Conservation (phyloP, 2,113 vertebrate species). For the Barnardius zonarius region DNA sequence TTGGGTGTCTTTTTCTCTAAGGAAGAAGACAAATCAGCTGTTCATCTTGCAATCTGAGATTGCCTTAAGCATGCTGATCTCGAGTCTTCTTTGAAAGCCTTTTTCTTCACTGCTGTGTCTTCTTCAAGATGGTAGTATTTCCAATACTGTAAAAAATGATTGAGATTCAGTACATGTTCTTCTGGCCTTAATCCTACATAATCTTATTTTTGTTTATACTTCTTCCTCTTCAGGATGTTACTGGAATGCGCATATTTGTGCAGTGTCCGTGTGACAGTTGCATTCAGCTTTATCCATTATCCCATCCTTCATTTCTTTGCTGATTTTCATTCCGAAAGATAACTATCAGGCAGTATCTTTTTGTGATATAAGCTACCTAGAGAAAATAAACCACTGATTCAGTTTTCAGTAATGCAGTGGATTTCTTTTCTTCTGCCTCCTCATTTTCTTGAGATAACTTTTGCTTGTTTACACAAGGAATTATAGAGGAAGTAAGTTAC, state of each 20-base stretch:
- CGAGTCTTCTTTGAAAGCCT: not conserved
- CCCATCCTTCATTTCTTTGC: not conserved
- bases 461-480: not conserved
- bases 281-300: slow-evolving; percentile 7
- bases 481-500: not conserved
- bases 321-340: not conserved
- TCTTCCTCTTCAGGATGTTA: not conserved
- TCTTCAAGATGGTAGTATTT: not conserved
- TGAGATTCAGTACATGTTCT: not conserved
- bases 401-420: not conserved
- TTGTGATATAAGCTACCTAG: not conserved
- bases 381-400: not conserved
- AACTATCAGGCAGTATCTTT: not conserved
- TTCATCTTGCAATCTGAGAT: not conserved
- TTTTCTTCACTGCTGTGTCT: not conserved
- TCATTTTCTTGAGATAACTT: not conserved
- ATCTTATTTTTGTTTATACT: not conserved
- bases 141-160: fast-evolving
- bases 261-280: not conserved
- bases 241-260: not conserved
- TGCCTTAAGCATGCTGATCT: not conserved
- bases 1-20: not conserved
- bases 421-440: not conserved
- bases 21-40: not conserved
- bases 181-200: not conserved